Conservation (phyloP, 2,113 vertebrate species). For the Ginglymostoma cirratum region DNA sequence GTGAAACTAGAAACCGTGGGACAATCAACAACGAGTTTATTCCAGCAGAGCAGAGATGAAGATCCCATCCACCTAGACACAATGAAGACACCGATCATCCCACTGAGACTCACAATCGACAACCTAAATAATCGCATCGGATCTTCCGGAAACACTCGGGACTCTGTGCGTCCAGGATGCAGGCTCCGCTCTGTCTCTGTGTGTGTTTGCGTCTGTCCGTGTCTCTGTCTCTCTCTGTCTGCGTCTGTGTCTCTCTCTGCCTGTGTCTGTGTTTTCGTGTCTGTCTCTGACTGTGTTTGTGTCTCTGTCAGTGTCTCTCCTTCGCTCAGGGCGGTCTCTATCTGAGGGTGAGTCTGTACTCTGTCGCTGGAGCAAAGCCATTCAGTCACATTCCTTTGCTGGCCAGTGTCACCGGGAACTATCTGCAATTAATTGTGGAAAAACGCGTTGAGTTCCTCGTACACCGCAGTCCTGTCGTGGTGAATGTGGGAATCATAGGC, state of each 20-base stretch:
- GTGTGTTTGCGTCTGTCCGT: too few species aligned
- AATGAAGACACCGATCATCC: background rate
- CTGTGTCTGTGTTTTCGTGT: too few species aligned
- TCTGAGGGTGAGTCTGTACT: background rate
- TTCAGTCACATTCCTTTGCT: slow-evolving; percentile 48
- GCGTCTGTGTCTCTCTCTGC: too few species aligned
- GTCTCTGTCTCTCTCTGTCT: too few species aligned
- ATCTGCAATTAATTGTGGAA: slow-evolving; percentile 73
- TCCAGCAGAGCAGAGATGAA: background rate
- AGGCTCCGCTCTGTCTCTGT: too few species aligned
- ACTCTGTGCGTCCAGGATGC: too few species aligned
- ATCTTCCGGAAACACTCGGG: background rate
- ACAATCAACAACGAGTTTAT: background rate
- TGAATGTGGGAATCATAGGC: slow-evolving; percentile 92
- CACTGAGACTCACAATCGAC: background rate
- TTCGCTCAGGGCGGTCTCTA: background rate
- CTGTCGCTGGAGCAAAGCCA: slow-evolving; percentile 38
- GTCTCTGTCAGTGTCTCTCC: background rate
- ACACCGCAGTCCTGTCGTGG: slow-evolving; percentile 78
- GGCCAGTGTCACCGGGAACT: too few species aligned
- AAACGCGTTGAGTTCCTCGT: slow-evolving; percentile 90
- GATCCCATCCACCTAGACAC: background rate
- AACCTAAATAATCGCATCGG: background rate
- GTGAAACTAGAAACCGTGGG: background rate
- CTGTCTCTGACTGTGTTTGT: background rate